Percentiles rank a stretch among this genome's conserved stretches.
Evolutionary conservation across 2,797 vertebrate genomes (phyloP).

Genomic region (Enteromius afrohamiltoni): DNA sequence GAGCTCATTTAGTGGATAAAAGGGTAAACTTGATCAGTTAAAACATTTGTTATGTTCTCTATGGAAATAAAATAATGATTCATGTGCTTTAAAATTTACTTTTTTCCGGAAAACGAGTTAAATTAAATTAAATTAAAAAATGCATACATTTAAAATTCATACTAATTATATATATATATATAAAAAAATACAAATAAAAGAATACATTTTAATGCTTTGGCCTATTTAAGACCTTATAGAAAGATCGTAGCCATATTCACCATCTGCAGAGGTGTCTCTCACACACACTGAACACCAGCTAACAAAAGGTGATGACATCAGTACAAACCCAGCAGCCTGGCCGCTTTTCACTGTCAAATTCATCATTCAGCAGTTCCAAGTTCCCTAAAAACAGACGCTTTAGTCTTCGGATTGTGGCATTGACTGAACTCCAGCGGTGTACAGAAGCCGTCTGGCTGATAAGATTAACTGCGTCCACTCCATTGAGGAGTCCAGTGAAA

Average conservation of each 20-base stretch:
- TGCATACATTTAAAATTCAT: too few species aligned
- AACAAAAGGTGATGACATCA: conserved; percentile 60
- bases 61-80: too few species aligned
- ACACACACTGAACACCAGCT: conserved; percentile 23
- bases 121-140: too few species aligned
- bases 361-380: conserved; percentile 43
- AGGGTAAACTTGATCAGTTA: too few species aligned
- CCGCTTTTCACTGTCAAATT: not conserved
- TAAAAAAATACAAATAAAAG: not conserved
- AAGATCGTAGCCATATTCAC: not conserved
- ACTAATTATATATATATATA: too few species aligned
- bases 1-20: too few species aligned
- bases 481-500: conserved; percentile 15
- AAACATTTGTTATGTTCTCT: too few species aligned
- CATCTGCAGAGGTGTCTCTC: conserved; percentile 1
- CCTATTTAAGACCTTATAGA: not conserved
- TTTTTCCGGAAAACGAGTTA: too few species aligned
- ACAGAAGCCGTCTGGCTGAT: conserved; percentile 18
- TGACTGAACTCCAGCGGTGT: conserved; percentile 25
- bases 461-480: conserved; percentile 5
- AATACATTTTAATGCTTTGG: not conserved
- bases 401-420: not conserved
- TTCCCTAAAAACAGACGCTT: not conserved
- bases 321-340: conserved; percentile 28
- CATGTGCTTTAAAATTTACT: too few species aligned